Evolutionary conservation across 2,888 invertebrate genomes (phyloP), one percentile per base, ranked within the genome.

Genomic region (Philereme transversata): DNA sequence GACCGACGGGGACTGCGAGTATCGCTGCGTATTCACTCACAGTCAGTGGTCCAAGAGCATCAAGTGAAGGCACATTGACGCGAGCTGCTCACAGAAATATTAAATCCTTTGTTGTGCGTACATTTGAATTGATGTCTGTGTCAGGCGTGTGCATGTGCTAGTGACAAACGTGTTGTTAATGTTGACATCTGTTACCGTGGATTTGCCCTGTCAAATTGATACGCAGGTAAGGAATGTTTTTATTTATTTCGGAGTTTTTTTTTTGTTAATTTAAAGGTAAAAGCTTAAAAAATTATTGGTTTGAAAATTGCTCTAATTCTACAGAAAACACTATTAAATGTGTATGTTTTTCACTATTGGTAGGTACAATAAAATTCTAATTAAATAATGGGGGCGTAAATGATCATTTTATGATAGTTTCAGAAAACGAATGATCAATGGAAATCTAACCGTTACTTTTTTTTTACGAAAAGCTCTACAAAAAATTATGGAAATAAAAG

Each of bases 31-130:
- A 52, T 51, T 58, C 57, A 40, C 58, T 54, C 53, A 38, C 62
- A 55, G 62, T 58, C 62, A 63, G 62, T 63, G 62, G 62, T 63
- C 59, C 55, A 59, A 59, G 47, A 63, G 52, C 62, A 41, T 48
- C 52, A n/a, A 57, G 36, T 34, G 53, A 34, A 51, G 57, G 70
- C 64, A 65, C 67, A 71, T 66, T 65, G 69, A 65, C 65, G 65
- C 72, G 71, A 67, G 68, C 67, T 68, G 73, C 68, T 64, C 71
- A 74, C 69, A 74, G 38, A 49, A 76, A 75, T 65, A 74, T 70
- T 73, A 72, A 76, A 71, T 68, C 73, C 76, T 77, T 79, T 79
- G 74, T 74, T 71, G 80, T 79, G 79, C 77, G 75, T 74, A 75
- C 60, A 68, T 66, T 63, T 58, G 55, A 71, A 65, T 44, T 61